Evolutionary conservation across 2,888 invertebrate species (phyloP).

Genomic region (Argyresthia goedartella): DNA sequence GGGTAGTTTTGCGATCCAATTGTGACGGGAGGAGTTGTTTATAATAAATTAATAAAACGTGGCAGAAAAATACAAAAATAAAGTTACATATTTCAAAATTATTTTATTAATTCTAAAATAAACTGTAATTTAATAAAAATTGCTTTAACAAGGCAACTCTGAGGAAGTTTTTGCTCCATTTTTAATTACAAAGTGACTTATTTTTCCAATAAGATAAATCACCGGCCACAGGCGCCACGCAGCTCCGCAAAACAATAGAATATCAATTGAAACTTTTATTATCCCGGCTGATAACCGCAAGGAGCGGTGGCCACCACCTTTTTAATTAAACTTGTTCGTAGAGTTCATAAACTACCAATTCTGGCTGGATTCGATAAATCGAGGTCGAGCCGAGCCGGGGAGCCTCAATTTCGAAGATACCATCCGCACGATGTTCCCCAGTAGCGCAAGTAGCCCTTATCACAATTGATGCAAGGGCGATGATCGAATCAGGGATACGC

Average conservation of each 20-base stretch:
- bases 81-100: too few species aligned
- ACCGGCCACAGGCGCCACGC: too few species aligned
- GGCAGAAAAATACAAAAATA: too few species aligned
- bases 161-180: too few species aligned
- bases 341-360: not conserved
- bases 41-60: too few species aligned
- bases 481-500: conserved; percentile 19
- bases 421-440: conserved; percentile 33
- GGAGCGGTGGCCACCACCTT: not conserved
- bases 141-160: too few species aligned
- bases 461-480: not conserved
- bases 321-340: conserved; percentile 5
- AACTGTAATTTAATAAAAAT: too few species aligned
- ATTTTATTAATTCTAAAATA: too few species aligned
- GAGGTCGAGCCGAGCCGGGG: not conserved
- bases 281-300: conserved; percentile 1
- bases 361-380: conserved; percentile 3
- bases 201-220: too few species aligned
- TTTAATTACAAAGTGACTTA: too few species aligned
- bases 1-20: too few species aligned
- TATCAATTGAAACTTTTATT: conserved; percentile 3
- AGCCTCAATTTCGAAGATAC: conserved; percentile 31
- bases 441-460: conserved; percentile 20
- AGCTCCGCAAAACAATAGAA: not conserved
- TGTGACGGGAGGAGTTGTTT: too few species aligned